Base-by-base conservation (phyloP, 2,113 vertebrate species). In the Vicugna pacos region DNA sequence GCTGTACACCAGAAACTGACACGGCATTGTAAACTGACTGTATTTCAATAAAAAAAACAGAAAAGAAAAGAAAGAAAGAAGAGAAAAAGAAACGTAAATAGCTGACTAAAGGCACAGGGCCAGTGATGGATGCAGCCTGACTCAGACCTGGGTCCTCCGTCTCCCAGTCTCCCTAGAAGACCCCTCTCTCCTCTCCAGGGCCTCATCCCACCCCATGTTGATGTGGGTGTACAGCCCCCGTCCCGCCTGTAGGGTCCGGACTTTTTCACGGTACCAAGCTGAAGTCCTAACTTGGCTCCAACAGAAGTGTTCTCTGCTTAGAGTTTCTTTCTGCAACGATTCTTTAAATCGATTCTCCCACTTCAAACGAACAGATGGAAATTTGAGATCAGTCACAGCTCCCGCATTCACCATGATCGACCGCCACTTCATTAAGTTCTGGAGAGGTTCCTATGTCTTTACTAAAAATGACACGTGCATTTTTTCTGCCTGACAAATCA, bases 401-500 rank as follows among this genome's bases (percentile, higher is more conserved):
- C 54, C 32, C 11, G 16, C 4, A 17, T 38, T 75, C 79, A 42
- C 48, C 38, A 42, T 42, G 38, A 42, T 42, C 38, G 38, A 42
- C 38, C 38, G 38, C 38, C 60, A 28, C 19, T 20, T 30, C 13
- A 16, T 6, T 67, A 46, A 30, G 7, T 14, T 20, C n/a, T 22
- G 26, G 30, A 9, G 1, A 1, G 15, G 20, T 79, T 54, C 64
- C 48, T 22, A 4, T 42, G 6, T 19, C 11, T 52, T 30, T n/a
- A 6, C 32, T 24, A 0, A 12, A 56, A 89, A 35, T 13, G 46
- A 14, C 58, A 0, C 9, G 9, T 2, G 15, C 22, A 1, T 3
- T 8, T 28, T 30, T 19, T 26, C n/a, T 30, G 60, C n/a, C 56
- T 26, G 19, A 42, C 1, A 7, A 10, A 15, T 26, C 9, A 2